Base-by-base conservation (phyloP, 2,888 invertebrate species). In the Ethmia dodecea region DNA sequence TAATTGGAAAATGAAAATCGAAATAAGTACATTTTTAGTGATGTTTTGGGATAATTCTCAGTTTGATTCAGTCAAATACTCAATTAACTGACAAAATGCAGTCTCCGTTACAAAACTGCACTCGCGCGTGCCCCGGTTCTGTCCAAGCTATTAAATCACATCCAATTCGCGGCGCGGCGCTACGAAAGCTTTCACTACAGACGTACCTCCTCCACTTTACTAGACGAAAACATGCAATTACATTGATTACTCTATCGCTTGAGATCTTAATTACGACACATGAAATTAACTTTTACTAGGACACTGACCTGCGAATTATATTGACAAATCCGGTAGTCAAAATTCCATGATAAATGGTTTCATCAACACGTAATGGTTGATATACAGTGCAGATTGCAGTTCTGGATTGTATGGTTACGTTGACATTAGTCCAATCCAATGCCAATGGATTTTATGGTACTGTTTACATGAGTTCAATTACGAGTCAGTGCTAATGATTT, bases 231-330 rank as follows among this genome's bases (percentile, higher is more conserved):
- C 54, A 42, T 49, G 51, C 54, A 55, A 68, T 66, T 62, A 69
- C 50, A 41, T 37, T 52, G 55, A 57, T 60, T 55, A 55, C 52
- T 41, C 42, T 49, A 42, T 38, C 50, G 50, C 49, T 60, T 43
- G 46, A 57, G 51, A 61, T 57, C 52, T 62, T 60, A 62, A 69
- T 65, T 58, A 53, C 52, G 47, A 47, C 42, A 43, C 45, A 49
- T n/a, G 22, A 22, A 22, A n/a, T n/a, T n/a, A n/a, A n/a, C n/a
- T 22, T 22, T 22, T 22, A 22, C 22, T 22, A 22, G 31, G 49
- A 47, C 52, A 48, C 43, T 55, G 55, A 58, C 59, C 53, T 36
- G 48, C 46, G 40, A 48, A 49, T 47, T 38, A 37, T 34, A 35
- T 43, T 40, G 39, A 39, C 39, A 50, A 47, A 42, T 49, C 47